phyloP scores from a whole-genome alignment of 2,888 invertebrate species.

The Panorpa germanica region DNA sequence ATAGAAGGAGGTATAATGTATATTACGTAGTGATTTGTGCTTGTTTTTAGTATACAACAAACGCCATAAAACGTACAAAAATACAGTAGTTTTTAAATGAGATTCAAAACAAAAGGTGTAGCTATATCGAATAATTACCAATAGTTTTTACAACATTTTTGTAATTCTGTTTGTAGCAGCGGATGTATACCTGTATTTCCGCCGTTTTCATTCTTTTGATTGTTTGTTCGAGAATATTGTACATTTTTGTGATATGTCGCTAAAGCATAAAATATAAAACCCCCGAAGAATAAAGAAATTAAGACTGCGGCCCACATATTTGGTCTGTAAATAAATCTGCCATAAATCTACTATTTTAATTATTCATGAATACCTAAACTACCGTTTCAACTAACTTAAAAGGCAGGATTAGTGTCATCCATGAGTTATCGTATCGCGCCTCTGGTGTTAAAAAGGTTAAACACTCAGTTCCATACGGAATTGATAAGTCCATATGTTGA shows the following conservation, averaged over 20 bases:
- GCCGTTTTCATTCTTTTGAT: no score
- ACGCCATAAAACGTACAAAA: no score
- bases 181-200: no score
- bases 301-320: conserved; percentile 60
- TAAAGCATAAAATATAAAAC: conserved; percentile 41
- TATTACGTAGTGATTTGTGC: no score
- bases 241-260: conserved; percentile 35
- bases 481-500: conserved; percentile 49
- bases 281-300: conserved; percentile 42
- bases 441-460: conserved; percentile 72
- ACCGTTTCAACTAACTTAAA: conserved; percentile 38
- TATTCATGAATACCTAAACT: conserved; percentile 2
- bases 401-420: conserved; percentile 65
- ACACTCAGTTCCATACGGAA: conserved; percentile 66
- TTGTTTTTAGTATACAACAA: no score
- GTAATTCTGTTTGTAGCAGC: no score
- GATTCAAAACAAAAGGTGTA: no score
- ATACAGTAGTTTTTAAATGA: no score
- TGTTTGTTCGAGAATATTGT: no score
- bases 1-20: no score
- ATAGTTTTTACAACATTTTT: no score
- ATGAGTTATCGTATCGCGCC: conserved; percentile 60
- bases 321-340: conserved; percentile 29
- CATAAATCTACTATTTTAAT: conserved; percentile 5
- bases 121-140: no score